Evolutionary conservation across 2,888 invertebrate species (phyloP).

Genomic region (Eupithecia dodoneata): DNA sequence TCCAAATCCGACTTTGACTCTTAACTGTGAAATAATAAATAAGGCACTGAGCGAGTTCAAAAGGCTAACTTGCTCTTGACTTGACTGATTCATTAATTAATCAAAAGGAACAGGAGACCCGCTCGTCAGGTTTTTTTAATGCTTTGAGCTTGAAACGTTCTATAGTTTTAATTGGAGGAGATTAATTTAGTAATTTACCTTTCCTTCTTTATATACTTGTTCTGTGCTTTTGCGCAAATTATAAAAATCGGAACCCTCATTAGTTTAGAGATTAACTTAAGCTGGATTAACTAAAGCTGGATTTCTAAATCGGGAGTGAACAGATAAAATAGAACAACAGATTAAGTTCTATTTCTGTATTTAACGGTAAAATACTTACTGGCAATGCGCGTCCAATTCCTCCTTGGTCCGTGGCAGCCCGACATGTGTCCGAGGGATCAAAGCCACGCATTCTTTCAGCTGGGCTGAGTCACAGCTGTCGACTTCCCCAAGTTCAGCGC

Average conservation of each 20-base stretch:
- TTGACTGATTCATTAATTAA: slow-evolving; percentile 10
- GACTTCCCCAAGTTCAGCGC: slow-evolving; percentile 63
- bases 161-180: background rate
- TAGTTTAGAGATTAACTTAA: background rate
- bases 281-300: background rate
- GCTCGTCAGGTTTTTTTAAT: background rate
- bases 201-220: too few species aligned
- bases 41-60: slow-evolving; percentile 1
- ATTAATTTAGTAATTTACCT: background rate
- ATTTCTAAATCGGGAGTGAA: background rate
- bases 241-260: background rate
- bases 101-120: slow-evolving; percentile 7
- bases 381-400: slow-evolving; percentile 73
- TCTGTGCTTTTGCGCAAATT: background rate
- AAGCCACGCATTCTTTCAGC: slow-evolving; percentile 65
- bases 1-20: slow-evolving; percentile 5
- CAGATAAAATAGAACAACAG: too few species aligned
- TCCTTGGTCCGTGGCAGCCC: slow-evolving; percentile 70
- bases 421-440: slow-evolving; percentile 68
- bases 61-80: slow-evolving; percentile 11
- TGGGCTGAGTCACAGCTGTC: slow-evolving; percentile 70
- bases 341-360: too few species aligned
- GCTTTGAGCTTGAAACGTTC: background rate
- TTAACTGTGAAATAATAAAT: background rate
- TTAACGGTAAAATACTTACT: slow-evolving; percentile 54